These are phyloP conservation scores for Ispidina picta DNA, from an alignment of 2,797 vertebrate genomes.

Conservation along the genomic window DNA sequence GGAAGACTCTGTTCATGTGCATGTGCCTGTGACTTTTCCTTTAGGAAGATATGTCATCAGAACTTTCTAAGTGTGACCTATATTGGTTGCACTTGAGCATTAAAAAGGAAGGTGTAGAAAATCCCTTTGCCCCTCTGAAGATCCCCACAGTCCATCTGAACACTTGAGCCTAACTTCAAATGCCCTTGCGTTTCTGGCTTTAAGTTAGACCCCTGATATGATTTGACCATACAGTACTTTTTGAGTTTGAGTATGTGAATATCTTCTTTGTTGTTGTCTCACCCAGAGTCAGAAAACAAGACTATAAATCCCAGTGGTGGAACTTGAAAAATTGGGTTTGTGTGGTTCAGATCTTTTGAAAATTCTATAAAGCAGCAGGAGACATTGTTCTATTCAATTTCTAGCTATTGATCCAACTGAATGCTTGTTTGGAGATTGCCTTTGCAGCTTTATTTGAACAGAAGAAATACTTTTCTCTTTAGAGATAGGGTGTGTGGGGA, in stretches of 20 bases:
- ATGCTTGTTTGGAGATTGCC: conserved; percentile 70
- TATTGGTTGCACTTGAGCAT: neutral
- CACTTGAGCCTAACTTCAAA: neutral
- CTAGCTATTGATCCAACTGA: conserved; percentile 70
- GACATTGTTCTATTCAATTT: conserved; percentile 77
- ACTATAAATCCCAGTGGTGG: conserved; percentile 58
- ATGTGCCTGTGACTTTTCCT: neutral
- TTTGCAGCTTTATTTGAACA: conserved; percentile 69
- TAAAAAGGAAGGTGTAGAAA: neutral
- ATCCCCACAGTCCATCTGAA: neutral
- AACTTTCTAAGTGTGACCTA: neutral
- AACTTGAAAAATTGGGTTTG: conserved; percentile 69
- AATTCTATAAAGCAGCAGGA: conserved; percentile 74
- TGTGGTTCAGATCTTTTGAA: conserved; percentile 68
- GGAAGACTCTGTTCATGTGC: neutral
- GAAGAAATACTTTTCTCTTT: conserved; percentile 63
- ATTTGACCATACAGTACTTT: neutral
- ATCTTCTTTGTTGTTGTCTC: conserved; percentile 20
- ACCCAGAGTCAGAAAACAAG: conserved; percentile 20
- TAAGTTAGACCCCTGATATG: neutral
- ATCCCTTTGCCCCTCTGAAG: neutral
- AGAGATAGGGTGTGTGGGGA: neutral
- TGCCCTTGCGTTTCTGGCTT: neutral
- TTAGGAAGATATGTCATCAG: neutral
- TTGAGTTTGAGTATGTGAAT: neutral